Evolutionary conservation across 2,888 invertebrate species (phyloP), one percentile per base, ranked within the genome.

Genomic region (Pherbina coryleti): DNA sequence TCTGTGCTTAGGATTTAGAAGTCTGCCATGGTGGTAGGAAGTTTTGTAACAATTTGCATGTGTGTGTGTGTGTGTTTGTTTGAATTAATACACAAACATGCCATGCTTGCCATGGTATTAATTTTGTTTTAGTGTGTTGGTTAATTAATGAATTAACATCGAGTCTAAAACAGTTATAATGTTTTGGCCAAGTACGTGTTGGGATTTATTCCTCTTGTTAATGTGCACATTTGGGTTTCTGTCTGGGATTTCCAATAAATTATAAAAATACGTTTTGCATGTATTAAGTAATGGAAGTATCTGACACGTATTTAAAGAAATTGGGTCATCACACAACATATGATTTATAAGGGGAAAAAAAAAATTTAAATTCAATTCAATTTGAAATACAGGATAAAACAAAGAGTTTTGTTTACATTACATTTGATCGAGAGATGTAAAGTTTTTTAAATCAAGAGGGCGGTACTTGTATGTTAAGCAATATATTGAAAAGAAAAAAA

Each of bases 71-170:
- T 53, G 57, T 75, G 17, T 37, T 9, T 62, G 34, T 25, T 64
- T 71, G 14, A 28, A 14, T 31, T 51, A 19, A 19, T 53, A 37
- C 37, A 37, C 37, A 37, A 37, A 37, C 37, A 37, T 37, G 37
- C 37, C 37, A n/a, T 76, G 28, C 51, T 66, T 77, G 14, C 79
- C 17, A 22, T 31, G 28, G n/a, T 70, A 25, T 70, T 70, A 51
- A 70, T 70, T 62, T 57, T 49, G 60, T 51, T 76, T 69, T 31
- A 70, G 70, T 78, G 70, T 82, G 74, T 73, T 76, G 76, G 78
- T 82, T 82, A 83, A 83, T 82, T 82, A 83, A 82, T 80, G 82
- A 75, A 80, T 82, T 82, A 82, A 82, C 81, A 81, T 75, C 81
- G 76, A 78, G 81, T 81, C 80, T 82, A 80, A 80, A 82, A 79